Base-by-base conservation (phyloP, 2,888 invertebrate species). In the Julus scanicus region DNA sequence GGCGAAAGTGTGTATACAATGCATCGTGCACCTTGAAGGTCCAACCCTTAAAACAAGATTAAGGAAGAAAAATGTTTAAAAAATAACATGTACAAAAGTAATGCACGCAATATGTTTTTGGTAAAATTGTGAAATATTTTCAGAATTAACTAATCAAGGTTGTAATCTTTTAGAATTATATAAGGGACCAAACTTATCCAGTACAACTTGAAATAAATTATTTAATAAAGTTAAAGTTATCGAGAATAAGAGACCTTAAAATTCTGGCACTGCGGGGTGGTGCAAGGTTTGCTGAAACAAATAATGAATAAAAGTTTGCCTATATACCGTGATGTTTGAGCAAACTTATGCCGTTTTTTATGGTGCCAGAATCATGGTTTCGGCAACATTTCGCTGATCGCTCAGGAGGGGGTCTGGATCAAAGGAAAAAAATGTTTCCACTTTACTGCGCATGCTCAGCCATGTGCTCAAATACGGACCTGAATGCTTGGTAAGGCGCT, bases 1-100 rank as follows among this genome's bases (percentile, higher is more conserved):
- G 37, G 80, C 80, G 37, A 80, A 80, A 80, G 80, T 37, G 80
- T 63, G 6, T 44, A 44, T 44, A 44, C 44, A 63, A 63, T 63
- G n/a, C 63, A n/a, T 80, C 80, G 80, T 80, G 37, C 13, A 80
- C 29, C 80, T 71, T 71, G n/a, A n/a, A 80, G 80, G 37, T 29
- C 80, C 37, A 80, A 80, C 9, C 2, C 20, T 20, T 71, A 6
- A 71, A 71, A 71, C 71, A 29, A 71, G 29, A 71, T 71, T 71
- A 71, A 71, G 29, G 71, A 71, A 71, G 71, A 71, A 71, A 71
- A 71, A 71, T 29, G 29, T n/a, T n/a, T 29, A 71, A 29, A 80
- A 80, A 80, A 20, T 1, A 9, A 80, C 29, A 71, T 5, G 4
- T 1, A 20, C 1, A 71, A 71, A 71, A 29, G n/a, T 8, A 71